Evolutionary conservation across 2,113 vertebrate species (phyloP).

Genomic region (pig (Sus scrofa)): DNA sequence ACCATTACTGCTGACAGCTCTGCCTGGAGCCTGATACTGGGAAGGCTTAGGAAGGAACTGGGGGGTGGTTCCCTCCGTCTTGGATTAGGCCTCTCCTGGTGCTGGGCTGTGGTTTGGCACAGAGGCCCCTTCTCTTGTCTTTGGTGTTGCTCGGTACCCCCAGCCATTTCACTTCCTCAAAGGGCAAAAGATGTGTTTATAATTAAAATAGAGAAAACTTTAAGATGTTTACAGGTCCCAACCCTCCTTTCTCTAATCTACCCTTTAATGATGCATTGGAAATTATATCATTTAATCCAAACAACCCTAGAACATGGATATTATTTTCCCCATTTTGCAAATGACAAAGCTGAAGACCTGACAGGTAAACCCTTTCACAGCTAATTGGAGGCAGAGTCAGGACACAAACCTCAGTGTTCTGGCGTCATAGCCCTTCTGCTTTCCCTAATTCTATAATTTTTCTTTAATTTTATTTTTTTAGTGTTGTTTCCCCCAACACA

Average conservation of each 20-base stretch:
- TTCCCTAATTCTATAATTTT: neutral
- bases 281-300: neutral
- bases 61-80: neutral
- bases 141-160: neutral
- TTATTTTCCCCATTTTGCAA: neutral
- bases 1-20: neutral
- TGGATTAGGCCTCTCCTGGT: neutral
- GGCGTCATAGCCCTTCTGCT: neutral
- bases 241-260: neutral
- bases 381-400: neutral
- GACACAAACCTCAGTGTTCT: conserved; percentile 32
- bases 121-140: neutral
- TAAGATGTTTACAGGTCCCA: neutral
- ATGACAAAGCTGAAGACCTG: neutral
- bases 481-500: too few relatives aligned
- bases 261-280: neutral
- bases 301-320: neutral
- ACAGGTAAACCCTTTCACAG: neutral
- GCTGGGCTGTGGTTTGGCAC: neutral
- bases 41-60: neutral
- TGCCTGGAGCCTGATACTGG: neutral
- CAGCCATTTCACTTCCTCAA: neutral
- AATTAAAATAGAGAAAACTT: conserved; percentile 15
- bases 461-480: too few relatives aligned
- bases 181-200: conserved; percentile 5